These are phyloP conservation scores for Drosophila testacea DNA, from an alignment of 2,888 invertebrate genomes.

Conservation along the genomic window DNA sequence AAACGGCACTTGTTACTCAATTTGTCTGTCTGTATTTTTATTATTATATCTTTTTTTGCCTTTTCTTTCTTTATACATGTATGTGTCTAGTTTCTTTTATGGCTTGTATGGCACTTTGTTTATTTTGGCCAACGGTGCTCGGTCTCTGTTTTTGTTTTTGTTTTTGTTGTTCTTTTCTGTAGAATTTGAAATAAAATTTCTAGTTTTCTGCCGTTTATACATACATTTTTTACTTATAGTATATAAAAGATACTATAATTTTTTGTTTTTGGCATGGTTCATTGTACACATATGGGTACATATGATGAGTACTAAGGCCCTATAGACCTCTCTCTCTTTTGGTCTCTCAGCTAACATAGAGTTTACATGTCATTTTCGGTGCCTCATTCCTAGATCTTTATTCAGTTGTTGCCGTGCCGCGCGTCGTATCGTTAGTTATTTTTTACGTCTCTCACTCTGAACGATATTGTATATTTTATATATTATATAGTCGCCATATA, in stretches of 20 bases:
- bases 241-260: conserved; percentile 40
- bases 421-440: conserved; percentile 60
- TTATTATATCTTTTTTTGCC: conserved; percentile 40
- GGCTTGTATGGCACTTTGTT: conserved; percentile 45
- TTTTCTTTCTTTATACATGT: conserved; percentile 41
- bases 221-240: conserved; percentile 3
- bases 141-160: conserved; percentile 20
- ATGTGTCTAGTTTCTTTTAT: conserved; percentile 49
- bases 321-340: conserved; percentile 33
- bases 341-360: conserved; percentile 25
- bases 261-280: conserved; percentile 73
- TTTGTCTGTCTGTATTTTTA: conserved; percentile 56
- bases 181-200: conserved; percentile 66
- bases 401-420: conserved; percentile 64
- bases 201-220: conserved; percentile 44
- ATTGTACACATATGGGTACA: conserved; percentile 59
- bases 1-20: conserved; percentile 73
- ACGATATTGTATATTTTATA: conserved; percentile 24
- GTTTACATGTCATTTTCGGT: conserved; percentile 42
- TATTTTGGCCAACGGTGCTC: conserved; percentile 56
- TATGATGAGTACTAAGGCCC: conserved; percentile 40
- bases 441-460: conserved; percentile 26
- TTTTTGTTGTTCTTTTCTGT: conserved; percentile 44
- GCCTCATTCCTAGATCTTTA: conserved; percentile 50
- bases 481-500: conserved; percentile 35